Evolutionary conservation across 2,888 invertebrate species (phyloP), one percentile per base, ranked within the genome.

Genomic region (Tipula lateralis): DNA sequence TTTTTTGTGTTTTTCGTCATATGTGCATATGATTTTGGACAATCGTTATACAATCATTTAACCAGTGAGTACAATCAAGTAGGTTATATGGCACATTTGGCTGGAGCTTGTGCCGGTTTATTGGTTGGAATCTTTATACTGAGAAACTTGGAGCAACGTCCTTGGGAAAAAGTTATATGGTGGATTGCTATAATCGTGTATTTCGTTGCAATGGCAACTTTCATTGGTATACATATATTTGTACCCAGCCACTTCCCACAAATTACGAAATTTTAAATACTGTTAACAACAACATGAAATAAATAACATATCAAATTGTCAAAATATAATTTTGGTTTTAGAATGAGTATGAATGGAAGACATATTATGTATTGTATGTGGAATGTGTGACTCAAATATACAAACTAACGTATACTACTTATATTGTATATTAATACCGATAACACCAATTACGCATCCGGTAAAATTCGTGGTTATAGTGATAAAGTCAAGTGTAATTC

Each of bases 41-140:
- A 96, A 13, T 98, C 99, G 0, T 92, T 99, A 36, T 98, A 98
- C 91, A 95, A 96, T n/a, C 97, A 98, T 89, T 92, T 94, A 85
- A 91, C 93, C 24, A 92, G 93, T 84, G 91, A 92, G 1, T 91
- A 93, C 83, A 94, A 94, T 88, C 94, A 97, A 90, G 95, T 98
- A 84, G 98, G 98, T 12, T 98, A 99, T 88, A 95, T 96, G 0
- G 99, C 99, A 6, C 99, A 99, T 91, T 91, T 98, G 82, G 97
- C 96, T 0, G 98, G 99, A 1, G 96, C 97, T 81, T 87, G 97
- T 1, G 97, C 97, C 84, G 82, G 82, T n/a, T 30, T 82, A 82
- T 32, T 82, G 13, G 82, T 82, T 82, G 82, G 96, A 24, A 94
- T 97, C 85, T 95, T 96, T 12, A 93, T 96, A 0, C 91, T 97